Evolutionary conservation across 1,140 invertebrate species (phyloP).

Genomic region (Trachelipus rathkii): DNA sequence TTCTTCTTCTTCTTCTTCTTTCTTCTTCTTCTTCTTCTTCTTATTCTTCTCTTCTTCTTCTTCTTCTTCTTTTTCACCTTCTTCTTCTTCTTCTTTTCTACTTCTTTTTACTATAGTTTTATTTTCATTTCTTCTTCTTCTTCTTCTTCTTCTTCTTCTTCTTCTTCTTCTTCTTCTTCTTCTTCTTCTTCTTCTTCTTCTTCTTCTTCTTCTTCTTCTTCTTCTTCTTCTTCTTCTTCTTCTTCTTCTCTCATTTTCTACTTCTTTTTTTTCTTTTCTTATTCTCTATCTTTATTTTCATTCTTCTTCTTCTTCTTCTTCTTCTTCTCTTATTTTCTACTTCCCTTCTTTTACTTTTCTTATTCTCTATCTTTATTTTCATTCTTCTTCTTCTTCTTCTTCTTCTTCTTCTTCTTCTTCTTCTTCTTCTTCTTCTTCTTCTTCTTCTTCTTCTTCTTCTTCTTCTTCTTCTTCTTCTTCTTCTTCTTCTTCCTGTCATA

Average conservation of each 20-base stretch:
- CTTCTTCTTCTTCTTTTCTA: no score
- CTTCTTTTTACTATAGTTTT: no score
- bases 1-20: slow-evolving; percentile 2
- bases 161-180: neutral
- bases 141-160: neutral
- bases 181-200: neutral
- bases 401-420: slow-evolving; percentile 9
- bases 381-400: no score
- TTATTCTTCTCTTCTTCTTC: no score
- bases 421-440: slow-evolving; percentile 9
- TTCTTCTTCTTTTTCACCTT: neutral
- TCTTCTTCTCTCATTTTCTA: no score
- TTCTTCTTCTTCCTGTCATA: slow-evolving; percentile 3
- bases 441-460: slow-evolving; percentile 3
- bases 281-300: no score
- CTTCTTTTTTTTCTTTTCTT: no score
- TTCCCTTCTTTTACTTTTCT: no score
- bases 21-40: slow-evolving; percentile 7
- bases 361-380: no score
- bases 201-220: no score
- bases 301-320: no score
- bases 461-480: slow-evolving; percentile 4
- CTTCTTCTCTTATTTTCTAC: no score
- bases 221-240: slow-evolving; percentile 9
- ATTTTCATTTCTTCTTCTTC: slow-evolving; percentile 3